Evolutionary conservation across 2,888 invertebrate genomes (phyloP).

Genomic region (Andricus curvator): DNA sequence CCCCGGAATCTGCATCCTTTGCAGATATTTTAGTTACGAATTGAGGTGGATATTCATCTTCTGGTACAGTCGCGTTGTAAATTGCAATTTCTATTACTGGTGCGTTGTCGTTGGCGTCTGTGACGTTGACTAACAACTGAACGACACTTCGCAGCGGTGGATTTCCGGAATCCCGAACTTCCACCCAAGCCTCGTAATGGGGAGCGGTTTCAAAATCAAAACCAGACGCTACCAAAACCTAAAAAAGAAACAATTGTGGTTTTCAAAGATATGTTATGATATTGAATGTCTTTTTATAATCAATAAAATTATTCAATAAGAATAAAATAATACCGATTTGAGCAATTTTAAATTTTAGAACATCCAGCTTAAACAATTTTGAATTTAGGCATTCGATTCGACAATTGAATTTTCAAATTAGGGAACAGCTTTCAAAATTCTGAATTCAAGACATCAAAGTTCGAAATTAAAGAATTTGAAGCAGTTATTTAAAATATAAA

Average conservation of each 20-base stretch:
- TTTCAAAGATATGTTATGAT: no score
- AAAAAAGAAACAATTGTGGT: not conserved
- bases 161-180: conserved; percentile 91
- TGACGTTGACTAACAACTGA: conserved; percentile 91
- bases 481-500: no score
- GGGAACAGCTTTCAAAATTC: no score
- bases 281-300: no score
- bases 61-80: conserved; percentile 91
- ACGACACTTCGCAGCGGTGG: conserved; percentile 90
- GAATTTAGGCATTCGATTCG: no score
- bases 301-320: no score
- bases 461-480: no score
- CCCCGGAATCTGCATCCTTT: conserved; percentile 91
- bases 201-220: conserved; percentile 92
- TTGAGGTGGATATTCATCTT: conserved; percentile 91
- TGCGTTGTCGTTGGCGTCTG: conserved; percentile 95
- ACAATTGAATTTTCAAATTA: no score
- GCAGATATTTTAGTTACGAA: conserved; percentile 88
- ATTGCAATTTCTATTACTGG: conserved; percentile 89
- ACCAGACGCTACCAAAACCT: conserved; percentile 88
- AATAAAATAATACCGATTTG: no score
- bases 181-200: conserved; percentile 94
- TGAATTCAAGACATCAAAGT: no score
- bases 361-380: no score
- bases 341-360: no score